Evolutionary conservation across 2,113 vertebrate species (phyloP), one percentile per base, ranked within the genome.

Genomic region (Centropus unirufus): DNA sequence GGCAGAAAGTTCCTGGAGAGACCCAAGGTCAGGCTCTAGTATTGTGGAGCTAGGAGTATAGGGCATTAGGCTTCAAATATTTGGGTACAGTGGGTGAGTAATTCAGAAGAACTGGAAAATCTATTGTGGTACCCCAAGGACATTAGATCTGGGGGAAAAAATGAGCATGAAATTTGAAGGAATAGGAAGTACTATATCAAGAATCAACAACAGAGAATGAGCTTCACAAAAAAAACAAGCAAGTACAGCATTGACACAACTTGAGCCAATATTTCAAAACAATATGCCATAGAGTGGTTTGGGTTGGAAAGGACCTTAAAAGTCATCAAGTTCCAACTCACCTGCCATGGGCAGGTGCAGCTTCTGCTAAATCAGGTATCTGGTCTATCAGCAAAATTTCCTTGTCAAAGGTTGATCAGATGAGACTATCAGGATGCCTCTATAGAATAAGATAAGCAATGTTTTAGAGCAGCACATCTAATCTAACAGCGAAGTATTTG

Each of bases 331-430:
- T 49, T 49, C 47, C 21, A 49, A 49, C 21, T 49, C 22, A 23
- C 21, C 47, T 49, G 21, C 47, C 47, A 49, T 49, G 47, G 21
- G 22, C 21, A 49, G 21, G 47, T 22, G 23, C 22, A 23, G 23
- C 47, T 49, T 49, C 47, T 22, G 23, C 20, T 49, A 49, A 22
- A 49, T 49, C 47, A 49, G 47, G 20, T 22, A 49, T 49, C 47
- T 49, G 47, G 47, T 22, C 21, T 49, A 49, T 49, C 47, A 49
- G 21, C 21, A 24, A 0, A 44, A 75, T 87, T 82, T 94, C 57
- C 66, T 74, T 93, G 89, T 74, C 74, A 94, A 87, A 94, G 68
- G 72, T 80, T 84, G 42, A 55, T 81, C 19, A 49, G 54, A 20
- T 16, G 14, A 24, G 34, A 42, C 72, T 67, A 92, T 10, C 30